Conservation (phyloP, 2,888 invertebrate species). For the Cephus pygmeus region DNA sequence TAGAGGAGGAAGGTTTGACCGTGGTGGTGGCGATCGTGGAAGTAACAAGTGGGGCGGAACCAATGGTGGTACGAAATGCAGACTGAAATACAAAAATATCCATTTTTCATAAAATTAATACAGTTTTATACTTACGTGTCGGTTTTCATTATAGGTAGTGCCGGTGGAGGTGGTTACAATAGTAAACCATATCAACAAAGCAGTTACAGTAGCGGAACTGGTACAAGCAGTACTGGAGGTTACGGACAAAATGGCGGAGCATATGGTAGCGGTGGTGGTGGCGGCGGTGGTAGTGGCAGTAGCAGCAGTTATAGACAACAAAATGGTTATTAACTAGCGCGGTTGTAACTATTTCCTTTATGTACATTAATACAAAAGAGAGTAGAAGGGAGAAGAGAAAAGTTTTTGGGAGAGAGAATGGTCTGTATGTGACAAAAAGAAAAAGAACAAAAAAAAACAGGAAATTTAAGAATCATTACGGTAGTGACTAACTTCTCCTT, state of each 20-base stretch:
- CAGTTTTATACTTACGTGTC: neutral
- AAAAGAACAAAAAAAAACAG: constrained; percentile 4
- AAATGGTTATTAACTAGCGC: constrained; percentile 52
- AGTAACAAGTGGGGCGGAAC: constrained; percentile 52
- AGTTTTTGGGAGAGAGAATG: constrained; percentile 7
- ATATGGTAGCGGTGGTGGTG: constrained; percentile 23
- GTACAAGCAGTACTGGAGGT: constrained; percentile 23
- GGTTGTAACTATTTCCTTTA: neutral
- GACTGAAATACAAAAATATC: neutral
- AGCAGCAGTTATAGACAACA: constrained; percentile 50
- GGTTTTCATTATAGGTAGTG: neutral
- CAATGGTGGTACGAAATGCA: constrained; percentile 39
- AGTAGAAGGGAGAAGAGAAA: constrained; percentile 3
- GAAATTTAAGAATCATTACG: neutral
- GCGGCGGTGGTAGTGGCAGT: constrained; percentile 26
- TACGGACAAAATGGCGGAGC: constrained; percentile 20
- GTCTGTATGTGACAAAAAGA: constrained; percentile 11
- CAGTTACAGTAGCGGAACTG: constrained; percentile 47
- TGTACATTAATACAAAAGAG: constrained; percentile 8
- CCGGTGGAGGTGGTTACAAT: constrained; percentile 38
- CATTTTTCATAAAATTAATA: neutral
- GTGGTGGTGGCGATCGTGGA: constrained; percentile 48
- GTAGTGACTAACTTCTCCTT: neutral
- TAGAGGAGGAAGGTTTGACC: constrained; percentile 46
- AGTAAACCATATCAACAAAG: constrained; percentile 54